phyloP scores from a whole-genome alignment of 2,797 vertebrate genomes.

The Pseudomugil tenellus region DNA sequence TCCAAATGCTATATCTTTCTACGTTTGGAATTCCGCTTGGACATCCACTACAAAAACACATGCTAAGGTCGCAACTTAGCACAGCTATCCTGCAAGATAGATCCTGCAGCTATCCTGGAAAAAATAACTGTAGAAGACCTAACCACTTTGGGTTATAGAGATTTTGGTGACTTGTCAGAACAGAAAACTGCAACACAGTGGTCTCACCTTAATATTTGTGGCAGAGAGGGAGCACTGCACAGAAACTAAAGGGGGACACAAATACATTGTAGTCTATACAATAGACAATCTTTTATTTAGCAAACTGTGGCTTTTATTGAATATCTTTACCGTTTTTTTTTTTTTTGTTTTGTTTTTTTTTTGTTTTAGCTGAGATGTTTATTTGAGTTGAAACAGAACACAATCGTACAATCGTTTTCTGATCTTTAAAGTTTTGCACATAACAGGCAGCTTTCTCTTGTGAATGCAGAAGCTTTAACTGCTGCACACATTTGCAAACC shows the following conservation, averaged over 20 bases:
- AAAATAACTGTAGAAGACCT: too few relatives aligned
- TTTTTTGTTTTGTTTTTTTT: not conserved
- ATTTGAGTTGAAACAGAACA: not conserved
- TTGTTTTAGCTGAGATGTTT: not conserved
- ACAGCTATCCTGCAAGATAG: not conserved
- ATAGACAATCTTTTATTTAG: not conserved
- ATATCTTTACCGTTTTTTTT: not conserved
- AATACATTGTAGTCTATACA: not conserved
- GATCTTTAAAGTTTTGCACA: not conserved
- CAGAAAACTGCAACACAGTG: not conserved
- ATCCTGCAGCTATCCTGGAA: too few relatives aligned
- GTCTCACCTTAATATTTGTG: not conserved
- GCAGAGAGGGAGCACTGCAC: not conserved
- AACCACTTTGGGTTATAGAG: not conserved
- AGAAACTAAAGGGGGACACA: not conserved
- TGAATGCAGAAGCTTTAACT: not conserved
- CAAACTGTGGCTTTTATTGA: not conserved
- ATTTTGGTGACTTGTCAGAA: not conserved
- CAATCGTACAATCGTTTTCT: not conserved
- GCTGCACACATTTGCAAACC: not conserved
- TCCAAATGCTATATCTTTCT: not conserved
- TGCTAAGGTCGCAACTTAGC: not conserved
- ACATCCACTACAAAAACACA: not conserved
- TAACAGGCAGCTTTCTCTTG: not conserved
- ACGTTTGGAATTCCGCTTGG: not conserved